Evolutionary conservation across 2,888 invertebrate genomes (phyloP).

Genomic region (Teleiodes luculella): DNA sequence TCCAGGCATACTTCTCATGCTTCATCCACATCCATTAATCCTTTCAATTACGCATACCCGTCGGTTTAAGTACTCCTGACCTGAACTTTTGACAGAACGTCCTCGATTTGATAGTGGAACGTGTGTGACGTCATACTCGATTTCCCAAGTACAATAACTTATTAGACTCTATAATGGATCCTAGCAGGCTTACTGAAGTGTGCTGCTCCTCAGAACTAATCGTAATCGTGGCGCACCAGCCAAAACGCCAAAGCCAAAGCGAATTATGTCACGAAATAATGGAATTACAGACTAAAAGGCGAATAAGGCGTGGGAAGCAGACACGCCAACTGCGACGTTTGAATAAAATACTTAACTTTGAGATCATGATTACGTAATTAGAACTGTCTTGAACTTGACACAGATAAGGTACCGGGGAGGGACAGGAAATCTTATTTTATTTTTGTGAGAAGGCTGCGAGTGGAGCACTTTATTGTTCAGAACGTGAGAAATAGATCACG

Average conservation of each 20-base stretch:
- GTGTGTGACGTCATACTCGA: too few relatives aligned
- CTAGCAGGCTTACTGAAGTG: too few relatives aligned
- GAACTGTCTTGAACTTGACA: conserved; percentile 1
- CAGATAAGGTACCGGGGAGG: neutral
- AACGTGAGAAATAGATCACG: neutral
- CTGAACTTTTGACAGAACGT: too few relatives aligned
- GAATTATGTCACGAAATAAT: neutral
- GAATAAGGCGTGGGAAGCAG: neutral
- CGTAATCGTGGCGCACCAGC: neutral
- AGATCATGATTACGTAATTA: conserved; percentile 6
- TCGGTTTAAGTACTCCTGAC: too few relatives aligned
- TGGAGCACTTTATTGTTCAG: neutral
- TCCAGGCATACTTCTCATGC: too few relatives aligned
- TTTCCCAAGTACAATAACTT: too few relatives aligned
- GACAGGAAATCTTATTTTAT: neutral
- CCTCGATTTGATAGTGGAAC: too few relatives aligned
- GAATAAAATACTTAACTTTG: neutral
- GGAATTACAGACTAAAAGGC: neutral
- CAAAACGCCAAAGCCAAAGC: neutral
- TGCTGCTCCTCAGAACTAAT: too few relatives aligned
- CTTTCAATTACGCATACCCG: too few relatives aligned
- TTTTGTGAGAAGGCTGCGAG: neutral
- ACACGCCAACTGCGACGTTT: neutral
- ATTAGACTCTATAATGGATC: too few relatives aligned
- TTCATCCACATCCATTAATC: too few relatives aligned